Base-by-base conservation (phyloP, 2,888 invertebrate species). In the Himalopsyche tibetana region DNA sequence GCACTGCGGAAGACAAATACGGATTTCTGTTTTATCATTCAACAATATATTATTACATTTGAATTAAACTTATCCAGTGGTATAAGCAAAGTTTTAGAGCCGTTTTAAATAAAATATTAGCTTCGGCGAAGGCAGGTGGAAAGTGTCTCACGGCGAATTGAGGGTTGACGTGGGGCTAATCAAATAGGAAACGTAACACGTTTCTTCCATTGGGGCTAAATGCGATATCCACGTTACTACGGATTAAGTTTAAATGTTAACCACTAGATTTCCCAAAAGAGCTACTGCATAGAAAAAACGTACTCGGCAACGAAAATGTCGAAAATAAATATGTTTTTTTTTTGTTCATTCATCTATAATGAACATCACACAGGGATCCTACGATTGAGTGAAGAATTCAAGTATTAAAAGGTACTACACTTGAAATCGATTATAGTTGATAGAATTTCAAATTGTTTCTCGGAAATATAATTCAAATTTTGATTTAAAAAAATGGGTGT, bases 91-190 rank as follows among this genome's bases (percentile, higher is more conserved):
- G 74, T 74, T 74, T 36, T 15, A 28, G 38, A 74, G 74, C 36
- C 38, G 74, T 36, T 74, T 74, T 74, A 15, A 74, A 74, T 74
- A 74, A 74, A 74, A 74, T 28, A 74, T 74, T 38, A 74, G 36
- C 74, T 74, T 74, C 74, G 36, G 4, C 74, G 38, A 74, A 38
- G 74, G 74, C 74, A 74, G 74, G 74, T 74, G 74, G 38, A 74
- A 74, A 74, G 36, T 74, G 74, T 74, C 74, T 74, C 74, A 74
- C 74, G 74, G 36, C 38, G 74, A 12, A 74, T 74, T 74, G 74
- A 12, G 36, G 12, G 74, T 12, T 28, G 36, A 36, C 28, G 36
- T 36, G 74, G 74, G 74, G 15, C 36, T 36, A 36, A 74, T 74
- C 74, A 38, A 74, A 74, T 38, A 74, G 36, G 36, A 11, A 36